These are phyloP conservation scores for Diabrotica balteata DNA, from an alignment of 2,888 invertebrate species.

Conservation along the genomic window DNA sequence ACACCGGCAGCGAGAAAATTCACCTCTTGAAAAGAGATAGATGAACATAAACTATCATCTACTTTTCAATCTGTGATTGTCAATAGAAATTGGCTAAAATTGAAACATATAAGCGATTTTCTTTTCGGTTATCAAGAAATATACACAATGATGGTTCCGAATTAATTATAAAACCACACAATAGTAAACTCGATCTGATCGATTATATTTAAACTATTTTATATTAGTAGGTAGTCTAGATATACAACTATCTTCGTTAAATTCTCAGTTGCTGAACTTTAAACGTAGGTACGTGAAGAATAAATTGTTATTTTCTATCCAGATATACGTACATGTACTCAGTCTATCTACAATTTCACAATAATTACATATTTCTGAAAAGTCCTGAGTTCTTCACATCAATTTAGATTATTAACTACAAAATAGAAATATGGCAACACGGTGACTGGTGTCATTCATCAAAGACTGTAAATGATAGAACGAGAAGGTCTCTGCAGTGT, in stretches of 20 bases:
- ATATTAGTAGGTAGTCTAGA: not conserved
- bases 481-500: constrained; percentile 11
- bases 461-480: not conserved
- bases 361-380: constrained; percentile 12
- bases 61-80: no score
- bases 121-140: no score
- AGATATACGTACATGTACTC: not conserved
- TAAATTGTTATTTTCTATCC: constrained; percentile 10
- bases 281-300: constrained; percentile 4
- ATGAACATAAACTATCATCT: no score
- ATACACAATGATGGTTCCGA: no score
- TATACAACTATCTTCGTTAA: not conserved
- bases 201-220: not conserved
- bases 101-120: no score
- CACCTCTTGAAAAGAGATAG: no score
- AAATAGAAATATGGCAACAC: constrained; percentile 2
- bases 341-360: constrained; percentile 13
- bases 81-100: no score
- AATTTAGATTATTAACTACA: not conserved
- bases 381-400: not conserved
- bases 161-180: no score
- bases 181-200: no score
- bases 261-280: constrained; percentile 3
- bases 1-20: no score
- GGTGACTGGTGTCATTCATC: not conserved